Evolutionary conservation across 35 echinoderm and acorn worm genomes (phyloP).

Genomic region (Amphiura filiformis): DNA sequence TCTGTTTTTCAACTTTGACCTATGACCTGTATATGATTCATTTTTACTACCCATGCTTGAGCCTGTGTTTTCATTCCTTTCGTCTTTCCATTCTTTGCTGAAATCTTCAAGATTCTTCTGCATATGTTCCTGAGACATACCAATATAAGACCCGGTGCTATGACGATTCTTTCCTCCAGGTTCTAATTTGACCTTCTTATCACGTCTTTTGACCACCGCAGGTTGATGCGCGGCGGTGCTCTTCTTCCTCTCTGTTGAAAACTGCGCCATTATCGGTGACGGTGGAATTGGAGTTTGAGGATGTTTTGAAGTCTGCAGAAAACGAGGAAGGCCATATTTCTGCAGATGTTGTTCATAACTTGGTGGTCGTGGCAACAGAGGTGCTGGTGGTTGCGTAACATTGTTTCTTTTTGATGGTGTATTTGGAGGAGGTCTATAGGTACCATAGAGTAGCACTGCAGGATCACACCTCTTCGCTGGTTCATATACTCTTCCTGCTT

Average conservation of each 20-base stretch:
- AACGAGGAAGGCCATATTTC: constrained; percentile 14
- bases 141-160: background rate
- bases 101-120: background rate
- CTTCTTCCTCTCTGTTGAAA: background rate
- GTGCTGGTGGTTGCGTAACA: background rate
- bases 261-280: background rate
- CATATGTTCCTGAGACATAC: constrained; percentile 5
- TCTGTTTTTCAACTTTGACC: constrained; percentile 1
- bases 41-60: background rate
- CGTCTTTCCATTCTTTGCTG: background rate
- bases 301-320: background rate
- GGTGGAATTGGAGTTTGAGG: background rate
- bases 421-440: background rate
- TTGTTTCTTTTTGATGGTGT: background rate
- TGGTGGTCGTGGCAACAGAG: background rate
- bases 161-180: background rate
- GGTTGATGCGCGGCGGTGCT: background rate
- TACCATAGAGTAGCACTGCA: background rate
- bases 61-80: background rate
- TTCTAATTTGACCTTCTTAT: background rate
- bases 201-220: background rate
- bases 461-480: background rate
- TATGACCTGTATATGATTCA: background rate
- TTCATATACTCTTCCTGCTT: background rate
- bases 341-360: constrained; percentile 33